Evolutionary conservation across 2,113 vertebrate species (phyloP), one percentile per base, ranked within the genome.

Genomic region (Panurus biarmicus): DNA sequence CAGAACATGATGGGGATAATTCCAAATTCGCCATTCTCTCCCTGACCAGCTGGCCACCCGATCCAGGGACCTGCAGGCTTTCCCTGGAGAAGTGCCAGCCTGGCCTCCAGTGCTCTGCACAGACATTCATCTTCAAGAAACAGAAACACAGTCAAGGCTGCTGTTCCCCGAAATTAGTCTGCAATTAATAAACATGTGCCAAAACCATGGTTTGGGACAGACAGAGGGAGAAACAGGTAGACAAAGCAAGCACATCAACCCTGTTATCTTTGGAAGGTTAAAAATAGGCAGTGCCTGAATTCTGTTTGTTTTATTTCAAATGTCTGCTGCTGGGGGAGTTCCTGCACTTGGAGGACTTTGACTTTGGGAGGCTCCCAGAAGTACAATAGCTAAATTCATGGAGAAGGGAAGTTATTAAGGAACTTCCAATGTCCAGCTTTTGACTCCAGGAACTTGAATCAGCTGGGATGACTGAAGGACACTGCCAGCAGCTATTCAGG

Each of bases 231-330:
- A 93, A 85, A 65, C 62, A 95, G 95, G 93, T 91, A 96, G 75
- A 90, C 75, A 95, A 95, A 94, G 95, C 92, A 93, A 76, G 17
- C 71, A 91, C 1, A 0, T 76, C 79, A 88, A 36, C 92, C 85
- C 53, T 70, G 71, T 58, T 94, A 76, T 76, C 95, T 88, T 69
- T 2, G 6, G 71, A 69, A 86, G 65, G 42, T 75, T 92, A 88
- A 95, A 93, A 92, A 85, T 56, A 95, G 82, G 56, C 79, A 87
- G 69, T 81, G 91, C 48, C 76, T 38, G 87, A 79, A 76, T 75
- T 94, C 35, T 91, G 82, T 83, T 95, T 89, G 45, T 94, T 93
- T 95, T 77, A 69, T 80, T 95, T 90, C 61, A 29, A 74, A 61
- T 70, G 12, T 22, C 91, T 92, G 84, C 77, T 93, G 62, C 76